phyloP scores from a whole-genome alignment of 2,888 invertebrate genomes.

The Leucoma salicis region DNA sequence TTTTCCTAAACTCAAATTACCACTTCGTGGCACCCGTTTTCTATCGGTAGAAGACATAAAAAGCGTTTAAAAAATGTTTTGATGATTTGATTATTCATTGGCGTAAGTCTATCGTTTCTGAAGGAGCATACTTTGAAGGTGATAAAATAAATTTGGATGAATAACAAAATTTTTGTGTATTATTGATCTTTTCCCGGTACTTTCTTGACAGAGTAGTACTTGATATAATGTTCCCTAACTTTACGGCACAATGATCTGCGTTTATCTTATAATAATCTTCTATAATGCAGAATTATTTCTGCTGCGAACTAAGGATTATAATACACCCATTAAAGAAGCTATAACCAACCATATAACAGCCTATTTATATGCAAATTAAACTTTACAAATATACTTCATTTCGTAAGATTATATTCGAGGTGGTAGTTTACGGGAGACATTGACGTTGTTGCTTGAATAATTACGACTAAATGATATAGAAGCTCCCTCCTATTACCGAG shows the following conservation, averaged over 20 bases:
- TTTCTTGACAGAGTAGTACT: background rate
- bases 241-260: conserved; percentile 24
- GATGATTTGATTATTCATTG: no score
- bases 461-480: background rate
- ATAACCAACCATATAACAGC: conserved; percentile 58
- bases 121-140: no score
- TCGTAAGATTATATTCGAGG: conserved; percentile 38
- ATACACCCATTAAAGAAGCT: conserved; percentile 60
- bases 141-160: no score
- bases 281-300: conserved; percentile 41
- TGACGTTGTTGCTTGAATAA: background rate
- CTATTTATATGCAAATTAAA: conserved; percentile 72
- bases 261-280: conserved; percentile 42
- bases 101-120: no score
- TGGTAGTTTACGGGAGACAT: conserved; percentile 13
- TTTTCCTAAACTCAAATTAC: no score
- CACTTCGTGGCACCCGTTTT: no score
- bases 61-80: no score
- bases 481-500: background rate
- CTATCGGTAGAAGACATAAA: no score
- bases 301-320: conserved; percentile 42
- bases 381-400: conserved; percentile 53
- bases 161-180: no score
- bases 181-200: no score
- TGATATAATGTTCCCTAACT: conserved; percentile 4